Evolutionary conservation across 2,797 vertebrate genomes (phyloP).

Genomic region (Liparis tanakae): DNA sequence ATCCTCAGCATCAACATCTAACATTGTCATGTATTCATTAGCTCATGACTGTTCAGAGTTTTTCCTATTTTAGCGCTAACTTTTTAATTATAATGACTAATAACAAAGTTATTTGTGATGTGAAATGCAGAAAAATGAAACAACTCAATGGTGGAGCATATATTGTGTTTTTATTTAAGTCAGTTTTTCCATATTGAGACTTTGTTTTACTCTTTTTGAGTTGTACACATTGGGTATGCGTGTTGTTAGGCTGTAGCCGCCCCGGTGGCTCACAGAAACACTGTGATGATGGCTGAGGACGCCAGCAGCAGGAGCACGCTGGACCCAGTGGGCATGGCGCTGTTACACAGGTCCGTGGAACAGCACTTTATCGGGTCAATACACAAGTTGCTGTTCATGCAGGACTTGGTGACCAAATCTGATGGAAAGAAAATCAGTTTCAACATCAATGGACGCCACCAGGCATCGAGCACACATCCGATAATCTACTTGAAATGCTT

Average conservation of each 20-base stretch:
- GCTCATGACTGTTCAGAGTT: background rate
- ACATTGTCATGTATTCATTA: background rate
- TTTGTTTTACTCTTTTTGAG: background rate
- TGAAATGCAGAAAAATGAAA: slow-evolving; percentile 14
- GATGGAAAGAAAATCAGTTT: background rate
- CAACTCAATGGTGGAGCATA: background rate
- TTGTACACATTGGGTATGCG: background rate
- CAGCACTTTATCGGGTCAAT: background rate
- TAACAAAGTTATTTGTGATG: background rate
- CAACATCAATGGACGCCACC: background rate
- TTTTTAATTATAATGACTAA: background rate
- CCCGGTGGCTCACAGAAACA: slow-evolving; percentile 24
- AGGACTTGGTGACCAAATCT: background rate
- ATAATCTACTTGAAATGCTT: background rate
- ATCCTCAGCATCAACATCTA: background rate
- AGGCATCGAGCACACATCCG: background rate
- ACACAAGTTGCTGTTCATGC: accelerated
- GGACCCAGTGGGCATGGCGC: slow-evolving; percentile 13
- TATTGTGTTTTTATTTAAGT: slow-evolving; percentile 15
- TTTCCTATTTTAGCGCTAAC: slow-evolving; percentile 1
- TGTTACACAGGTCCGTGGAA: slow-evolving; percentile 39
- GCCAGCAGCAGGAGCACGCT: slow-evolving; percentile 41
- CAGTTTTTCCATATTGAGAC: background rate
- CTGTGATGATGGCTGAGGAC: slow-evolving; percentile 21
- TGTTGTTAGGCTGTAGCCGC: background rate